These are phyloP conservation scores for Sebastes umbrosus DNA, from an alignment of 2,797 vertebrate genomes.

Conservation along the genomic window DNA sequence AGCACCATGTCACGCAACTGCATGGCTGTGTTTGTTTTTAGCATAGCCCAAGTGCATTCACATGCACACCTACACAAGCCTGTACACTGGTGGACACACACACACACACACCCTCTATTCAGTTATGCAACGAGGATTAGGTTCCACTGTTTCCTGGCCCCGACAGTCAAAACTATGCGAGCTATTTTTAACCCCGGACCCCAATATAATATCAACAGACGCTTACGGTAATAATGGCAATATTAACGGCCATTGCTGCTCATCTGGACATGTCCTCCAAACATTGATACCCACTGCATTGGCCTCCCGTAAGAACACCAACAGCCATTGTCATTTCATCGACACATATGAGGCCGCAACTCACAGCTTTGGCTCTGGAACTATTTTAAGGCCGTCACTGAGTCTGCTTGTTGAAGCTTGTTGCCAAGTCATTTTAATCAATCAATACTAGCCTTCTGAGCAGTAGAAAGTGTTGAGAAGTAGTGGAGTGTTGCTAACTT, in stretches of 20 bases:
- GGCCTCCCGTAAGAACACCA: slow-evolving; percentile 25
- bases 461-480: neutral
- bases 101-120: slow-evolving; percentile 20
- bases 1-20: slow-evolving; percentile 49
- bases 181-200: slow-evolving; percentile 75
- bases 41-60: slow-evolving; percentile 70
- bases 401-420: neutral
- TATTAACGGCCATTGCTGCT: slow-evolving; percentile 30
- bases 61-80: slow-evolving; percentile 41
- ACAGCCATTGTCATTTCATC: slow-evolving; percentile 1
- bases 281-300: slow-evolving; percentile 17
- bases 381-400: neutral
- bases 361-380: slow-evolving; percentile 10
- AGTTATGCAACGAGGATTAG: slow-evolving; percentile 78
- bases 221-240: slow-evolving; percentile 43
- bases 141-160: slow-evolving; percentile 53
- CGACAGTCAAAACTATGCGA: slow-evolving; percentile 61
- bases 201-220: slow-evolving; percentile 64
- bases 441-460: neutral
- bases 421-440: neutral
- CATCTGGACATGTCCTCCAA: slow-evolving; percentile 25
- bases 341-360: neutral
- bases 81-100: slow-evolving; percentile 10
- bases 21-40: slow-evolving; percentile 64
- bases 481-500: neutral